Conservation (phyloP, 2,888 invertebrate species). For the Caenorhabditis sp. region DNA sequence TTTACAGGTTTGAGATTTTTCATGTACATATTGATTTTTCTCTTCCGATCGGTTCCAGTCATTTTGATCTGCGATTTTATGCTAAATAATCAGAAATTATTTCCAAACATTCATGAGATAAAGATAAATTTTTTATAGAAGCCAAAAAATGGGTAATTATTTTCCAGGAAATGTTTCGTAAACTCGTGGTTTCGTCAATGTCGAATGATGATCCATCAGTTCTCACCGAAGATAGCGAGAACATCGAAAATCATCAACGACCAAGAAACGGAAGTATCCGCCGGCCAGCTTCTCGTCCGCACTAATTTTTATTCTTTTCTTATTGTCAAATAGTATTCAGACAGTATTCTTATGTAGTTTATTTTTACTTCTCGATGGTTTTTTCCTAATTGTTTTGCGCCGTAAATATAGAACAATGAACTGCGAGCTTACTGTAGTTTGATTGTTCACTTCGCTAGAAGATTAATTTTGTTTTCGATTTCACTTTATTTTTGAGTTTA, state of each 20-base stretch:
- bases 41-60: too few relatives aligned
- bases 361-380: neutral
- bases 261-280: constrained; percentile 24
- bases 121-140: too few relatives aligned
- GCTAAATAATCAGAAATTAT: too few relatives aligned
- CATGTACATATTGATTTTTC: too few relatives aligned
- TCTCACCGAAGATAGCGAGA: constrained; percentile 17
- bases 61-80: too few relatives aligned
- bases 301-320: constrained; percentile 9
- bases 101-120: too few relatives aligned
- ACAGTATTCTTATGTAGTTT: constrained; percentile 6
- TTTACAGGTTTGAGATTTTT: constrained; percentile 78
- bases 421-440: constrained; percentile 4
- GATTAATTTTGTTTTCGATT: constrained; percentile 2
- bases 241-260: constrained; percentile 12
- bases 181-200: constrained; percentile 18
- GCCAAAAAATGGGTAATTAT: too few relatives aligned
- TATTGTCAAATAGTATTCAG: neutral
- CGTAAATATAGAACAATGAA: neutral
- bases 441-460: constrained; percentile 1
- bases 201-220: neutral
- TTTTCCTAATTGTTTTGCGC: neutral
- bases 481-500: constrained; percentile 2
- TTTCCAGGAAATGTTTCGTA: constrained; percentile 42
- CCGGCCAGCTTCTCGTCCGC: constrained; percentile 33